Base-by-base conservation (phyloP, 1,140 invertebrate species). In the Euwallacea fornicatus region DNA sequence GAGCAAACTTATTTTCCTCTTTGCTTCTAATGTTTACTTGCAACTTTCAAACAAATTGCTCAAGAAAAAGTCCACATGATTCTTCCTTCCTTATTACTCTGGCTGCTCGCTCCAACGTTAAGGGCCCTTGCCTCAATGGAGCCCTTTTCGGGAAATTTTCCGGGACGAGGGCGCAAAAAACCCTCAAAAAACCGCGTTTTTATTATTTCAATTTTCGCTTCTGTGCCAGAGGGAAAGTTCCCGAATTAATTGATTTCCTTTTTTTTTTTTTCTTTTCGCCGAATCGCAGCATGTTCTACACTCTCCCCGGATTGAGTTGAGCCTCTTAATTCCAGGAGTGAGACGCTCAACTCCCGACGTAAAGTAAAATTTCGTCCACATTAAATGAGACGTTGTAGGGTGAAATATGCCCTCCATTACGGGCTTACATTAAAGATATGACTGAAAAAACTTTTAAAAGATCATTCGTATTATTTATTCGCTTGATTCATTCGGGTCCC, bases 331-430 rank as follows among this genome's bases (percentile, higher is more conserved):
- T n/a, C 13, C 9, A 44, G 10, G 43, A 16, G 47, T 42, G 63
- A 53, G 61, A 72, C 33, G 33, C 61, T 50, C 59, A 21, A 43
- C 21, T 9, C 7, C 63, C 63, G 67, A 75, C 68, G 74, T 75
- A 62, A 68, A 72, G 70, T 62, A 69, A 75, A 75, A 75, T 69
- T 71, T 70, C 72, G 44, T 59, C 56, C 42, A 75, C 74, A 74
- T 72, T 75, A 75, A 76, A 78, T 74, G 75, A 74, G 76, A 77
- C 77, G 73, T 76, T 75, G 70, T 69, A 16, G 60, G 67, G 75
- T 78, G 76, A 78, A 78, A 78, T 78, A 78, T 77, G 75, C 72
- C 72, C 73, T 76, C 75, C 75, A 77, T 78, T 78, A 78, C 73
- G 77, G 76, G 71, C 74, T 75, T 71, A 73, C 77, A 78, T 75